These are phyloP conservation scores for Malachius bipustulatus DNA, from an alignment of 2,888 invertebrate genomes.

Conservation along the genomic window DNA sequence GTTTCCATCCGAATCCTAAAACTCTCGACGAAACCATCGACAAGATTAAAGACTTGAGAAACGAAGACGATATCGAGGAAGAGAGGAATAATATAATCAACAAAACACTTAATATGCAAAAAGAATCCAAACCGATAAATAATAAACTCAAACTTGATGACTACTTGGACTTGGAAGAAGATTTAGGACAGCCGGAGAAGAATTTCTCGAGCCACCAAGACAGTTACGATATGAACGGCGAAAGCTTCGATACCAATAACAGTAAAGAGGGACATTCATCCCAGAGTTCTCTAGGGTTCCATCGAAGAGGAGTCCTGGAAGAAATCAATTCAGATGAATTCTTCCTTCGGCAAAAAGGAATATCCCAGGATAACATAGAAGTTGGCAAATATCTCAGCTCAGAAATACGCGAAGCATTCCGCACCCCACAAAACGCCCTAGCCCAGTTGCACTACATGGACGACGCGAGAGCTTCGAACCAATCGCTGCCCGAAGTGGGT, in stretches of 20 bases:
- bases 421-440: constrained; percentile 50
- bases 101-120: constrained; percentile 5
- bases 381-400: constrained; percentile 64
- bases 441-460: constrained; percentile 41
- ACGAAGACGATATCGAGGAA: constrained; percentile 14
- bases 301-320: constrained; percentile 59
- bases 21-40: constrained; percentile 27
- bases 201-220: constrained; percentile 5
- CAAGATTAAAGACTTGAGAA: constrained; percentile 18
- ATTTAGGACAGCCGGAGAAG: constrained; percentile 26
- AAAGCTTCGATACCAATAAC: constrained; percentile 30
- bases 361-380: constrained; percentile 72
- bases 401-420: constrained; percentile 70
- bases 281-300: constrained; percentile 44
- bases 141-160: constrained; percentile 8
- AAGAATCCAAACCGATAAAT: constrained; percentile 4
- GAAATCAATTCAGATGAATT: constrained; percentile 83
- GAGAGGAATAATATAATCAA: background rate
- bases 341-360: constrained; percentile 69
- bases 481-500: constrained; percentile 36
- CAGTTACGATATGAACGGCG: constrained; percentile 8
- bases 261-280: constrained; percentile 47
- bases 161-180: constrained; percentile 21
- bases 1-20: constrained; percentile 23
- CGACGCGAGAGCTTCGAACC: constrained; percentile 25